Percentiles rank a stretch among this genome's conserved stretches.
phyloP scores from a whole-genome alignment of 2,888 invertebrate genomes.

The Acleris cristana region DNA sequence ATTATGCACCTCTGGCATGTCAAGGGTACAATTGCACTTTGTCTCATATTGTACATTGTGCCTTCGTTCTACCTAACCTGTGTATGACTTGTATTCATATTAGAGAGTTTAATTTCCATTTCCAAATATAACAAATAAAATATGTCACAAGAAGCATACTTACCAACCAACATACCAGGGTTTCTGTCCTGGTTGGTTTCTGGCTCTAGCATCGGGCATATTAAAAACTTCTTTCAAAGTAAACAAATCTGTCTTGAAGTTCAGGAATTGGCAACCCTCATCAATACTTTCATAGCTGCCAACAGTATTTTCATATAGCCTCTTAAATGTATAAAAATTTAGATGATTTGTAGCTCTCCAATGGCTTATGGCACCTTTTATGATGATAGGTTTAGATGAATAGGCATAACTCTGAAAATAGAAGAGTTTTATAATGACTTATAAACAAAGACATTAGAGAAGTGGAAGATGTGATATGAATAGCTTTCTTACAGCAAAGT shows the following conservation, averaged over 20 bases:
- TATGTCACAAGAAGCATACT: conserved; percentile 53
- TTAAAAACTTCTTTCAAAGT: conserved; percentile 90
- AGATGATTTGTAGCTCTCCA: conserved; percentile 90
- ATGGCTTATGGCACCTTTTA: conserved; percentile 88
- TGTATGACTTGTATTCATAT: too few relatives aligned
- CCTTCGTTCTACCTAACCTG: too few relatives aligned
- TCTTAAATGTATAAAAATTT: conserved; percentile 87
- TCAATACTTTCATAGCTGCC: conserved; percentile 90
- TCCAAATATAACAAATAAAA: not conserved
- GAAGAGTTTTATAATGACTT: conserved; percentile 19
- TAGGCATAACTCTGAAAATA: conserved; percentile 86
- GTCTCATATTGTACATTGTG: too few relatives aligned
- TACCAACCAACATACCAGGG: conserved; percentile 97
- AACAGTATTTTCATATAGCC: conserved; percentile 86
- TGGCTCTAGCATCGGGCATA: conserved; percentile 87
- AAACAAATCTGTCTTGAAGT: conserved; percentile 92
- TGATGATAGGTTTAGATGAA: conserved; percentile 90
- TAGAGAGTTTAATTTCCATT: too few relatives aligned
- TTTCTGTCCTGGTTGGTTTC: conserved; percentile 84
- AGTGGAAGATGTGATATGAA: conserved; percentile 2
- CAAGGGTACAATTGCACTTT: too few relatives aligned
- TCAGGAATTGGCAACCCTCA: conserved; percentile 93
- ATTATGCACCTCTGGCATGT: too few relatives aligned
- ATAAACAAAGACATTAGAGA: conserved; percentile 10
- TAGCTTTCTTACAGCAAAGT: conserved; percentile 82